phyloP scores from a whole-genome alignment of 2,888 invertebrate genomes.

The Pyrrhopygopsis socrates region DNA sequence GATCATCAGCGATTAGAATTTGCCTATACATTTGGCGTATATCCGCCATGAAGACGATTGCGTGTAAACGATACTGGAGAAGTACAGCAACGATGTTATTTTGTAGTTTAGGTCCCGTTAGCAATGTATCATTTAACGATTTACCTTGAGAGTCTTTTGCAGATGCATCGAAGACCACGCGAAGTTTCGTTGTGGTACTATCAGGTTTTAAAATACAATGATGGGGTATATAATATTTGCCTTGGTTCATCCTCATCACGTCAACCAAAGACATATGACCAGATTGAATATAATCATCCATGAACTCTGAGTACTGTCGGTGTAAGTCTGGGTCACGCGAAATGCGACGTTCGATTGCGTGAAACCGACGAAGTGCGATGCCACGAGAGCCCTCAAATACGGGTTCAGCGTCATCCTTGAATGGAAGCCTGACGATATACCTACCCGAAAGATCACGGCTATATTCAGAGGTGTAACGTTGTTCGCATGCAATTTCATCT shows the following conservation, averaged over 20 bases:
- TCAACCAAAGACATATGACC: slow-evolving; percentile 50
- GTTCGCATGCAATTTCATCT: slow-evolving; percentile 26
- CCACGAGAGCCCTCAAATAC: slow-evolving; percentile 42
- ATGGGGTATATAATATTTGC: slow-evolving; percentile 55
- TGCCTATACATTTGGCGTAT: slow-evolving; percentile 85
- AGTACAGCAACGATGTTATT: slow-evolving; percentile 74
- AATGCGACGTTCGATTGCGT: slow-evolving; percentile 43
- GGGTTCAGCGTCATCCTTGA: slow-evolving; percentile 25
- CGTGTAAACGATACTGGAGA: slow-evolving; percentile 54
- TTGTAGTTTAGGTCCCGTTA: slow-evolving; percentile 79
- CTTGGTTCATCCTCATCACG: not conserved
- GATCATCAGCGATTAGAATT: slow-evolving; percentile 65
- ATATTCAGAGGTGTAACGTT: slow-evolving; percentile 13
- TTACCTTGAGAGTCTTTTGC: slow-evolving; percentile 16
- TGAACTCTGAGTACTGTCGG: slow-evolving; percentile 52
- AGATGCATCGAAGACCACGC: slow-evolving; percentile 64
- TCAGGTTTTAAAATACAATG: slow-evolving; percentile 51
- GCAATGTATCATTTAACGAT: slow-evolving; percentile 73
- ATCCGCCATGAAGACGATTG: slow-evolving; percentile 68
- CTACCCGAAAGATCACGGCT: slow-evolving; percentile 24
- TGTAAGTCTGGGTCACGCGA: slow-evolving; percentile 36
- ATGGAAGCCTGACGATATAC: slow-evolving; percentile 45
- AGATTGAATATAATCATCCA: slow-evolving; percentile 50
- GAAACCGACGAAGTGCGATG: slow-evolving; percentile 52
- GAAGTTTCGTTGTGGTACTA: slow-evolving; percentile 46